Evolutionary conservation across 2,113 vertebrate genomes (phyloP).

Genomic region (Hypocryptadius cinnamomeus): DNA sequence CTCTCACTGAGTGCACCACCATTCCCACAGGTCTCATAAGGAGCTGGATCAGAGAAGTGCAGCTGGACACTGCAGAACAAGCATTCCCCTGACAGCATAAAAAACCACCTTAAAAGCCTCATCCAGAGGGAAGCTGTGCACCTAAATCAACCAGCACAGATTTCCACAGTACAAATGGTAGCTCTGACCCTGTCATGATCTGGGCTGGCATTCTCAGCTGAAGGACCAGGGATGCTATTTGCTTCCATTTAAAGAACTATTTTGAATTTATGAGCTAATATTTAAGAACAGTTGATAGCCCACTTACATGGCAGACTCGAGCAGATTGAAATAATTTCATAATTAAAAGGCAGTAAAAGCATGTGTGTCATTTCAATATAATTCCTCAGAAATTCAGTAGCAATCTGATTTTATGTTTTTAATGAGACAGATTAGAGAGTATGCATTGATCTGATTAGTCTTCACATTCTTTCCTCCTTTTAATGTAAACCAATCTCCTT

Average conservation of each 20-base stretch:
- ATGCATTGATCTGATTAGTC: neutral
- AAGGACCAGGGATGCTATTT: neutral
- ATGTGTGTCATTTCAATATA: neutral
- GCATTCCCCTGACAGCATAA: neutral
- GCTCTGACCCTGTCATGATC: neutral
- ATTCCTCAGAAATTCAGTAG: neutral
- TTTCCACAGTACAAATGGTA: neutral
- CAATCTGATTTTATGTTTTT: conserved; percentile 20
- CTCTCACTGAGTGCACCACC: neutral
- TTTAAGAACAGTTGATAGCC: neutral
- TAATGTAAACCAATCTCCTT: neutral
- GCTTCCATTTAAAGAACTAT: neutral
- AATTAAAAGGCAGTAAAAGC: conserved; percentile 32
- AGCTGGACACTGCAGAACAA: neutral
- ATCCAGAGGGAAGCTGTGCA: neutral
- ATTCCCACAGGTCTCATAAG: neutral
- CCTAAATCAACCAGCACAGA: neutral
- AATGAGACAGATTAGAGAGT: neutral
- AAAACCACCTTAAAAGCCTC: neutral
- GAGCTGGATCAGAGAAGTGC: neutral
- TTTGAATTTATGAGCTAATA: neutral
- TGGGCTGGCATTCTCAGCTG: neutral
- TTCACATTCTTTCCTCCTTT: neutral
- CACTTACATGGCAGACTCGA: neutral
- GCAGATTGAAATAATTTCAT: neutral